A percentile compares a stretch with the other conserved stretches of the same genome.
These are phyloP conservation scores for Aselliscus stoliczkanus DNA, from an alignment of 2,797 vertebrate species.

Conservation along the genomic window DNA sequence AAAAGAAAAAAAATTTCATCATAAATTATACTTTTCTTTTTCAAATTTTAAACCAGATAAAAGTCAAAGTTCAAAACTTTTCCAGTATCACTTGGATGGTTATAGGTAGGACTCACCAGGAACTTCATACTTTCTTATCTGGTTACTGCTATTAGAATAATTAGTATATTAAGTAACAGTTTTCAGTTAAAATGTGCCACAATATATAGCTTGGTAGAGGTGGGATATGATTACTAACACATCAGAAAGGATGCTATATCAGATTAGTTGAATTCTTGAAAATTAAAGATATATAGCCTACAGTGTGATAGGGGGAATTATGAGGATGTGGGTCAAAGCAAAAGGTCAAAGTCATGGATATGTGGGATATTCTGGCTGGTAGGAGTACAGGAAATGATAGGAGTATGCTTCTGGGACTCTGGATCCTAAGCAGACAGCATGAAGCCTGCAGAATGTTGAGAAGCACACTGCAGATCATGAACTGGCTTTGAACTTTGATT, in stretches of 20 bases:
- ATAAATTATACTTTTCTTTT: neutral
- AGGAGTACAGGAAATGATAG: neutral
- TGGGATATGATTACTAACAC: neutral
- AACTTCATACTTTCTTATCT: neutral
- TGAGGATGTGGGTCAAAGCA: neutral
- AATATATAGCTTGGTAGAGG: neutral
- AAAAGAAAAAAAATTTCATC: neutral
- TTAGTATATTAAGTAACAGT: neutral
- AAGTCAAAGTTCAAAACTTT: slow-evolving; percentile 15
- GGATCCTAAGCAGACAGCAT: neutral
- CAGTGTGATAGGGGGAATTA: neutral
- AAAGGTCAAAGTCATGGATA: neutral
- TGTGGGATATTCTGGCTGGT: neutral
- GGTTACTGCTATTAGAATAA: neutral
- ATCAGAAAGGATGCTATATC: neutral
- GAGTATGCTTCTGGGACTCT: neutral
- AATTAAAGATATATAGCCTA: neutral
- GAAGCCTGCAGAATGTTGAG: neutral
- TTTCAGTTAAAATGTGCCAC: neutral
- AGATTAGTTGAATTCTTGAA: neutral
- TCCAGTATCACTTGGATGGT: neutral
- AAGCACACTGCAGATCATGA: neutral
- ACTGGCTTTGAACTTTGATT: neutral
- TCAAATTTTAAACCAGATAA: slow-evolving; percentile 21
- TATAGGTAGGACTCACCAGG: neutral